Base-by-base conservation (phyloP, 2,113 vertebrate species). In the Chaenogobius annularis region DNA sequence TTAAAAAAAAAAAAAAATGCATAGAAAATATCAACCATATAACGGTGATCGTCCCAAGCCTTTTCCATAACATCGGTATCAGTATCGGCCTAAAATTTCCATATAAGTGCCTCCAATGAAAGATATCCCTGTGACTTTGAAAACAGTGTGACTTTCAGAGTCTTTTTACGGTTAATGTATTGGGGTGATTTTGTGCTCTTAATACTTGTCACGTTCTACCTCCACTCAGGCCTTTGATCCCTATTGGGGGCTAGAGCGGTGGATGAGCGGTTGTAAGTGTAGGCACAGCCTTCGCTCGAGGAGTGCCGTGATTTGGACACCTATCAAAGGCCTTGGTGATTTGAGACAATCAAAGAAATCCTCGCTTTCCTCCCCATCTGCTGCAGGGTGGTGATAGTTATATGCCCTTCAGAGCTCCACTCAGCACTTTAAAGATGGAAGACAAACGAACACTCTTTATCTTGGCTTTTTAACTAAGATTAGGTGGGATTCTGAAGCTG, bases 281-380 rank as follows among this genome's bases (percentile, higher is more conserved):
- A 66, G 82, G 79, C 56, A 66, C 66, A 71, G 78, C 69, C 72
- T 72, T n/a, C 3, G n/a, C 76, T 73, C 47, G n/a, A 50, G 43
- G 68, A 68, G 64, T 73, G 69, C 22, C 55, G 65, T 71, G 70
- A 81, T 82, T 85, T 79, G 13, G 72, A 66, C 56, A 68, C 20
- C 65, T 78, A 80, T 78, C 23, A 63, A 77, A 61, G 48, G 20
- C 50, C 65, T 43, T 71, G 44, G 58, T 79, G 68, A 83, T 79
- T 66, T 35, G 46, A 85, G 63, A 62, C 55, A 79, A 77, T 76
- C 67, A 83, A 67, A 70, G 35, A 62, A 71, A 72, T 61, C 66
- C 37, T 15, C 56, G 48, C 66, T 73, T 40, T 35, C 68, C 19
- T 56, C 67, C 52, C 10, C 43, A 10, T 74, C 37, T 63, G 37